phyloP scores from a whole-genome alignment of 2,888 invertebrate species.

The Caenorhabditis sulstoni region DNA sequence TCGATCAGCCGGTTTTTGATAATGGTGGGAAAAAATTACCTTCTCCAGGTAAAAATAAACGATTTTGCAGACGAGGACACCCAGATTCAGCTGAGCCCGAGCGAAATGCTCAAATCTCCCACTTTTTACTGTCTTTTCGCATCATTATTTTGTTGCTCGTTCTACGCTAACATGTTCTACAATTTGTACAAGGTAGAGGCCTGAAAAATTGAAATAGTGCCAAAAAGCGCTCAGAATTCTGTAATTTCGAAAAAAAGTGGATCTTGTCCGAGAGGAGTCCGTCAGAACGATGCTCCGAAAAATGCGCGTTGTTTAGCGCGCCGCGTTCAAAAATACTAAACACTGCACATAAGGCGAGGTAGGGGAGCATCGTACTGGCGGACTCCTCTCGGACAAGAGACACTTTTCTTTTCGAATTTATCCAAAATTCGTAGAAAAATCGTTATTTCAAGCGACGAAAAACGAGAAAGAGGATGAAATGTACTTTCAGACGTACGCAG shows the following conservation, averaged over 20 bases:
- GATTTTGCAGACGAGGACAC: constrained; percentile 48
- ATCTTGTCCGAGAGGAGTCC: too few species aligned
- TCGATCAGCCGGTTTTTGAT: constrained; percentile 35
- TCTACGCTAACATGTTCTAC: constrained; percentile 79
- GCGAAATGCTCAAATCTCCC: constrained; percentile 74
- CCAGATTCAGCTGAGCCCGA: constrained; percentile 59
- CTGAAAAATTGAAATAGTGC: too few species aligned
- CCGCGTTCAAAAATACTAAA: too few species aligned
- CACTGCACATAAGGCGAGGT: too few species aligned
- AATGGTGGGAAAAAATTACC: constrained; percentile 9
- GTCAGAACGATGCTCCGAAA: too few species aligned
- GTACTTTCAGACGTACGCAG: constrained; percentile 75
- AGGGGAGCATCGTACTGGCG: not conserved
- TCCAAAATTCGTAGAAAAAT: not conserved
- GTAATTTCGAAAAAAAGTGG: too few species aligned
- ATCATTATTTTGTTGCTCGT: constrained; percentile 77
- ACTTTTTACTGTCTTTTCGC: constrained; percentile 77
- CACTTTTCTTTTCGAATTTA: too few species aligned
- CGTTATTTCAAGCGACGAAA: not conserved
- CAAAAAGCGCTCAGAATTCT: too few species aligned
- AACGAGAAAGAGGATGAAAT: too few species aligned
- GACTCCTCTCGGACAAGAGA: too few species aligned
- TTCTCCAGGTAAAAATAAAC: not conserved
- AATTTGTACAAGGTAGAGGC: constrained; percentile 77
- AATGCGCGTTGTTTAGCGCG: too few species aligned